Base-by-base conservation (phyloP, 2,113 vertebrate species). In the Brachypodius melanocephalos region DNA sequence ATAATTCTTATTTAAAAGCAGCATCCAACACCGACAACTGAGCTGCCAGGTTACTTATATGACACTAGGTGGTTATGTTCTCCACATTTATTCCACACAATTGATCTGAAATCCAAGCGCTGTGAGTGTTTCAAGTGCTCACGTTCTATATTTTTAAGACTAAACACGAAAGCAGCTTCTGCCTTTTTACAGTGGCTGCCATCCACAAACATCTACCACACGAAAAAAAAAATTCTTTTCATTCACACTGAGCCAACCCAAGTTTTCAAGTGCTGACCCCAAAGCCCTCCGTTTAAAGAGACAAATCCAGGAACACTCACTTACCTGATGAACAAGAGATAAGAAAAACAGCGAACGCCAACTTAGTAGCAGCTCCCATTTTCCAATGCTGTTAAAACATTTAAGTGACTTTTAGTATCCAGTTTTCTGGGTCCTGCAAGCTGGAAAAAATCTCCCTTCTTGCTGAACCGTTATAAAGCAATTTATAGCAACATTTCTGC, bases 311-410 rank as follows among this genome's bases (percentile, higher is more conserved):
- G 31, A 93, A 12, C 58, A 14, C 22, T 38, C 48, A 98, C 99
- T 98, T 98, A 99, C 99, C 99, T 99, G 99, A 99, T 96, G 99
- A 99, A 89, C 99, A 99, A 76, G 99, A 99, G 98, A 99, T 99
- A 97, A 99, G 99, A 98, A 99, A 99, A 96, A 99, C 99, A 88
- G 99, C 99, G 57, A 99, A 98, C 96, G 98, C 99, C 98, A 99
- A 98, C 98, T 99, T 99, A 87, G 99, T 99, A 97, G 99, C 99
- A 97, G 99, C 99, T 98, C 99, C 99, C 99, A 99, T 99, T 98
- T 98, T 99, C 98, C 98, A 97, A 97, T 14, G 95, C 95, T 90
- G 94, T 96, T 97, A 97, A 95, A 96, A 97, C 93, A 97, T 96
- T 97, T 83, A 94, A 97, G 79, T 95, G 96, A 97, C 97, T 97